These are phyloP conservation scores for Microplitis mediator DNA, from an alignment of 1,140 invertebrate species.

Conservation along the genomic window DNA sequence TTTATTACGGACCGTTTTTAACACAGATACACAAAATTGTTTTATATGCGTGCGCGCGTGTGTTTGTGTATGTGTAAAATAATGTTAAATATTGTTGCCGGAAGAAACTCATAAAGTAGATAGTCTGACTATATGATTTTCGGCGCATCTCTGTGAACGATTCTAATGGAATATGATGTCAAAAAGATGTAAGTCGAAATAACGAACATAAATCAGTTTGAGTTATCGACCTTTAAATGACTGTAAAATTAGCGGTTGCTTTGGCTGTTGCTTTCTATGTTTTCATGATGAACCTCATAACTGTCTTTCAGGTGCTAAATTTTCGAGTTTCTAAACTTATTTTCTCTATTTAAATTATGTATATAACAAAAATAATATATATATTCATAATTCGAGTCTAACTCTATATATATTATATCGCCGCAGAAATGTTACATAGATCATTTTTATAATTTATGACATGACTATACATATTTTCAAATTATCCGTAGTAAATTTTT, in stretches of 20 bases:
- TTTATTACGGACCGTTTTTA: too few species aligned
- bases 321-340: constrained; percentile 14
- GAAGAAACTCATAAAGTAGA: constrained; percentile 24
- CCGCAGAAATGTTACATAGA: too few species aligned
- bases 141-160: constrained; percentile 25
- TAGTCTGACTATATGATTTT: not conserved
- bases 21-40: too few species aligned
- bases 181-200: constrained; percentile 30
- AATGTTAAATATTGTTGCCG: constrained; percentile 1
- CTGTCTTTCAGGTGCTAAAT: constrained; percentile 62
- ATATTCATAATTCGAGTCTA: too few species aligned
- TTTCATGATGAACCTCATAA: constrained; percentile 53
- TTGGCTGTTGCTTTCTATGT: constrained; percentile 29
- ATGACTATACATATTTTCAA: too few species aligned
- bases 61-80: not conserved
- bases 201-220: constrained; percentile 55
- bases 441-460: too few species aligned
- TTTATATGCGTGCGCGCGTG: not conserved
- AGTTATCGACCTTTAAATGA: constrained; percentile 61
- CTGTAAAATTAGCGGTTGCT: constrained; percentile 63
- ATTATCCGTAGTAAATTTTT: too few species aligned
- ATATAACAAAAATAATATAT: too few species aligned
- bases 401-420: too few species aligned
- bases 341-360: too few species aligned
- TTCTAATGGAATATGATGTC: constrained; percentile 61